Evolutionary conservation across 1,140 invertebrate species (phyloP), one percentile per base, ranked within the genome.

Genomic region (Agrilus planipennis): DNA sequence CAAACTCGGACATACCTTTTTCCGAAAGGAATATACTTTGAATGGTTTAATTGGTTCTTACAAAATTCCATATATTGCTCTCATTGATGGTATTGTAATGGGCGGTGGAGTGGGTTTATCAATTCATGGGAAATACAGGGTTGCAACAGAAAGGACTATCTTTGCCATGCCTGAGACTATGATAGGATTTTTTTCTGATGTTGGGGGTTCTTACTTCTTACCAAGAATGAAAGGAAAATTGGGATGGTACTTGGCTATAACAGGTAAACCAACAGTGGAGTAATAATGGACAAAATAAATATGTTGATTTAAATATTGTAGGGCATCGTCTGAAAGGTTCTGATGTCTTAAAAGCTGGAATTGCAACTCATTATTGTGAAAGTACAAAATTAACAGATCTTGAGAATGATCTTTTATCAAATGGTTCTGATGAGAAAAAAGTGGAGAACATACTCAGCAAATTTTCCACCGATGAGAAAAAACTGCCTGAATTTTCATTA

Each of bases 141-240:
- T 99, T 12, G 92, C 91, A 5, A 98, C 93, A 5, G 95, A 99
- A 63, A 84, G 77, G 51, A 94, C 93, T 0, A 49, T 97, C n/a
- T 92, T 98, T 66, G 92, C 96, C 10, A 99, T 99, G 95, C 96
- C 94, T 12, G 92, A 97, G 70, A 90, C 87, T 9, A 81, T 79
- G 15, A 93, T 94, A 53, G 89, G 89, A 11, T 69, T 99, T 11
- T 94, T 97, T 56, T 91, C 94, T 7, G 96, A 99, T 73, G 95
- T 99, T 29, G 96, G 96, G 18, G 90, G 81, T 10, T 79, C 81
- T 6, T 81, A 93, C 55, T 93, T 99, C 57, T 68, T 99, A 25
- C 81, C 94, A 4, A 72, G 89, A 46, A 64, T 99, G 9, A 70
- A 76, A 44, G 86, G 84, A 31, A 82, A 86, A 53, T 66, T 99